Conservation (phyloP, 2,888 invertebrate species). For the Drosophila pseudotakahashii region DNA sequence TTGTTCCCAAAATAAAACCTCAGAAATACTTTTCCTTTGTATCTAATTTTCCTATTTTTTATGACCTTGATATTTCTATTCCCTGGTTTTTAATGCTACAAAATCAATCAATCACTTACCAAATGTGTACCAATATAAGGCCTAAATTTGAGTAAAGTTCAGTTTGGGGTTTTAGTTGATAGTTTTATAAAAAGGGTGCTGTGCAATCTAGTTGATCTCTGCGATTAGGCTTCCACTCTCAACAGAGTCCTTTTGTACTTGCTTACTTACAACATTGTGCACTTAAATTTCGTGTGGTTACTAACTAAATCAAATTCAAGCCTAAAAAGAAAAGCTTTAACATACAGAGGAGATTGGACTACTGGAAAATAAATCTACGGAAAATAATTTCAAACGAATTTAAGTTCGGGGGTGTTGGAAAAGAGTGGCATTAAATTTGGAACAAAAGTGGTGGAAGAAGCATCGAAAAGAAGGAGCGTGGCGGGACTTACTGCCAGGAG, state of each 20-base stretch:
- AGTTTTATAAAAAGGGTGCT: slow-evolving; percentile 23
- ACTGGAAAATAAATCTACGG: slow-evolving; percentile 27
- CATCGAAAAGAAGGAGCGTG: slow-evolving; percentile 40
- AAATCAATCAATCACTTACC: slow-evolving; percentile 17
- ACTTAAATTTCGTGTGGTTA: slow-evolving; percentile 22
- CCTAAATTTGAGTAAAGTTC: slow-evolving; percentile 7
- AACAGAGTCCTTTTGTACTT: not conserved
- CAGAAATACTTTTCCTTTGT: too few relatives aligned
- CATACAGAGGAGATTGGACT: slow-evolving; percentile 13
- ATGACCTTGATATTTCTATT: too few relatives aligned
- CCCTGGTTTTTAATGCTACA: too few relatives aligned
- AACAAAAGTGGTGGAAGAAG: slow-evolving; percentile 42
- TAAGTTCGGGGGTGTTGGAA: slow-evolving; percentile 13
- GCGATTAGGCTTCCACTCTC: not conserved
- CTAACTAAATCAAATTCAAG: slow-evolving; percentile 32
- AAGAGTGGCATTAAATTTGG: slow-evolving; percentile 21
- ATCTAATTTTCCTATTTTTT: too few relatives aligned
- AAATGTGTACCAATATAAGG: slow-evolving; percentile 5
- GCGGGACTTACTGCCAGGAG: slow-evolving; percentile 91
- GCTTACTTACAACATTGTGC: slow-evolving; percentile 31
- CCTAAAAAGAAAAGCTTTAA: slow-evolving; percentile 22
- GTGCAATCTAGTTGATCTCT: slow-evolving; percentile 24
- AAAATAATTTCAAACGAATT: slow-evolving; percentile 15
- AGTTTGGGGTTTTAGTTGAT: not conserved
- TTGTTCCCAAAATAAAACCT: too few relatives aligned